Conservation (phyloP, 2,797 vertebrate species). For the Periophthalmus magnuspinnatus region DNA sequence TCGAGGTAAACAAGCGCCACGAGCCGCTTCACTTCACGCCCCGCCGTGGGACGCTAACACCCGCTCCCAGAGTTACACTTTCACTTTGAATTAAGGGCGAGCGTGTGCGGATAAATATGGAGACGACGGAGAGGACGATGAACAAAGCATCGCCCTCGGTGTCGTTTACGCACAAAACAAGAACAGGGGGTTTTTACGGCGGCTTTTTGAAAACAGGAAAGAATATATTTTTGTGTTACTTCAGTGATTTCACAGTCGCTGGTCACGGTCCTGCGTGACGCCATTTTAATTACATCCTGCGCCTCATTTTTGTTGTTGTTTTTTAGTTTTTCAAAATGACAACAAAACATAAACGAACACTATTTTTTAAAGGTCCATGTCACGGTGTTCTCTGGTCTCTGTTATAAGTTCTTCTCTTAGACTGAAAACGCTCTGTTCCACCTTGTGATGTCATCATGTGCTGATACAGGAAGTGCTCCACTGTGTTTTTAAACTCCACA, state of each 20-base stretch:
- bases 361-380: too few relatives aligned
- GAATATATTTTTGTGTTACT: neutral
- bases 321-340: too few relatives aligned
- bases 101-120: conserved; percentile 3
- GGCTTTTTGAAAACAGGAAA: neutral
- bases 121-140: neutral
- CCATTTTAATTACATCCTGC: too few relatives aligned
- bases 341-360: too few relatives aligned
- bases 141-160: neutral
- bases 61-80: conserved; percentile 19
- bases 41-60: conserved; percentile 18
- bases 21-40: conserved; percentile 24
- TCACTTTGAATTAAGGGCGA: conserved; percentile 25
- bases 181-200: neutral
- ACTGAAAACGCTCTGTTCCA: too few relatives aligned
- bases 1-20: conserved; percentile 14
- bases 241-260: neutral
- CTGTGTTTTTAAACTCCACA: too few relatives aligned
- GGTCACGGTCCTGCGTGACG: too few relatives aligned
- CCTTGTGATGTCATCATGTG: too few relatives aligned
- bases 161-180: neutral
- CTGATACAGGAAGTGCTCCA: too few relatives aligned
- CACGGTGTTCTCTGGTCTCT: too few relatives aligned
- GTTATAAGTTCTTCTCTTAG: too few relatives aligned
- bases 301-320: too few relatives aligned